Conservation (phyloP, 1,140 invertebrate genomes). For the Prorops nasuta region DNA sequence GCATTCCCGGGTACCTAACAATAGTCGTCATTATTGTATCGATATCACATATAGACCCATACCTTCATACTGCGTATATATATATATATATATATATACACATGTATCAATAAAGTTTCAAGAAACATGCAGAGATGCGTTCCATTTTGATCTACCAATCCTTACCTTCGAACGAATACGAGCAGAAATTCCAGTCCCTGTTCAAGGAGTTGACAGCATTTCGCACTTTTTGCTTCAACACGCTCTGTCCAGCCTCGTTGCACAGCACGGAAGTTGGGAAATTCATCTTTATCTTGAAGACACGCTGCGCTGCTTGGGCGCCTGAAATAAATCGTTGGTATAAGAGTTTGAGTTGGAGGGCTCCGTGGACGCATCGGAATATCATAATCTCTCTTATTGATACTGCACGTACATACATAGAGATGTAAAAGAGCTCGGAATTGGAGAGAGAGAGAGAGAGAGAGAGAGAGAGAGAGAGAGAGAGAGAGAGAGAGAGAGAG, state of each 20-base stretch:
- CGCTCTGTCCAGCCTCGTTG: conserved; percentile 90
- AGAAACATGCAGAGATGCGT: neutral
- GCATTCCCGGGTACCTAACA: conserved; percentile 67
- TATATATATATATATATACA: neutral
- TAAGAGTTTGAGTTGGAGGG: too few relatives aligned
- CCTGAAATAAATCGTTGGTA: conserved; percentile 58
- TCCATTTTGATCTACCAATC: too few relatives aligned
- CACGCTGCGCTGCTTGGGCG: conserved; percentile 81
- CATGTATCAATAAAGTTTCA: neutral
- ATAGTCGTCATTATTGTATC: too few relatives aligned
- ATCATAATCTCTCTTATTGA: too few relatives aligned
- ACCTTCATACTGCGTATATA: too few relatives aligned
- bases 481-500: neutral
- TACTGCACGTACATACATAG: too few relatives aligned
- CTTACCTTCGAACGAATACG: conserved; percentile 78
- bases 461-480: too few relatives aligned
- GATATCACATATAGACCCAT: too few relatives aligned
- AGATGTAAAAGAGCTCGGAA: too few relatives aligned
- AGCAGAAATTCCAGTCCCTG: conserved; percentile 91
- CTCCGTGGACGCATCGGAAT: too few relatives aligned
- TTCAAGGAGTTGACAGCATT: conserved; percentile 86
- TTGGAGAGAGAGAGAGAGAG: too few relatives aligned
- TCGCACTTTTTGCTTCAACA: conserved; percentile 82
- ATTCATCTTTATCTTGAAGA: conserved; percentile 89
- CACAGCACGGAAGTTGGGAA: conserved; percentile 92